A percentile compares a stretch with the other conserved stretches of the same genome.
These are phyloP conservation scores for Choloepus didactylus DNA, from an alignment of 2,797 vertebrate species.

Conservation along the genomic window DNA sequence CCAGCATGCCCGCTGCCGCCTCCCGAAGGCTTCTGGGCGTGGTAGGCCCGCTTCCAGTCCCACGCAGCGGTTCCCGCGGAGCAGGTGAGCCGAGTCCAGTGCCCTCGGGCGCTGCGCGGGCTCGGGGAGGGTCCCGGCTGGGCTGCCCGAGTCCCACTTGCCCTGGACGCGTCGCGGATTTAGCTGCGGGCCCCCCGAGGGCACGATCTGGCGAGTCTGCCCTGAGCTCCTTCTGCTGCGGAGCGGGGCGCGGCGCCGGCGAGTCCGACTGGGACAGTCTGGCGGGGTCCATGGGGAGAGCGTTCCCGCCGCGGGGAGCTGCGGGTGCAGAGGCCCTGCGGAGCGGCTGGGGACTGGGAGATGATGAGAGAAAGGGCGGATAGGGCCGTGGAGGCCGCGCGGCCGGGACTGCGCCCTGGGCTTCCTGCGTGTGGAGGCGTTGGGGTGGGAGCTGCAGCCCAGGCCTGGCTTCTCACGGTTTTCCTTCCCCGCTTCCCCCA, in stretches of 20 bases:
- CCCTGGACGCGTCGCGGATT: not conserved
- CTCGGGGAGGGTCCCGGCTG: not conserved
- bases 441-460: not conserved
- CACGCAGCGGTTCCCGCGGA: not conserved
- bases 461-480: not conserved
- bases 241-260: not conserved
- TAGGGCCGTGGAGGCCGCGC: too few relatives aligned
- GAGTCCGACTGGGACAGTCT: not conserved
- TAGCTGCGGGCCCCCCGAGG: not conserved
- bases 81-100: not conserved
- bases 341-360: too few relatives aligned
- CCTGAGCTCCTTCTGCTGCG: not conserved
- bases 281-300: not conserved
- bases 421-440: not conserved
- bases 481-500: not conserved
- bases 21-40: not conserved
- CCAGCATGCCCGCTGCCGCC: not conserved
- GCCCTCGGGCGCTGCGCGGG: not conserved
- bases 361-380: too few relatives aligned
- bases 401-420: not conserved
- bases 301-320: not conserved
- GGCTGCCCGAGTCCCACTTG: too few relatives aligned
- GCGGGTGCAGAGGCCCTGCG: too few relatives aligned
- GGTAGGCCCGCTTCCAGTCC: not conserved
- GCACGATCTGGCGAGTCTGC: not conserved